Conservation (phyloP, 2,888 invertebrate genomes). For the Rhamnusium bicolor region DNA sequence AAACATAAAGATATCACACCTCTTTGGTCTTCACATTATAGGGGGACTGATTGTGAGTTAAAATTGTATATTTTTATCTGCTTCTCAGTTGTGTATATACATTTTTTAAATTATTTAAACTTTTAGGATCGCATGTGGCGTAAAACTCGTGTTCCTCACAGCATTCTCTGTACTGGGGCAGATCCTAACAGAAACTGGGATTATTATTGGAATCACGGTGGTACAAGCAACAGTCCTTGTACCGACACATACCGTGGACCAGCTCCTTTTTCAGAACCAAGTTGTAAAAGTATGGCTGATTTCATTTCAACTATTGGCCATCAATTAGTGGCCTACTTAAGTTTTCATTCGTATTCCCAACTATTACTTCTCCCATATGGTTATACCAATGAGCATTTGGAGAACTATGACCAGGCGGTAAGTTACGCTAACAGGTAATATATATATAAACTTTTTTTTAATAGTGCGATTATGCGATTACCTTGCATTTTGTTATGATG, state of each 20-base stretch:
- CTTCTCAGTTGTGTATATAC: no score
- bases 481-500: no score
- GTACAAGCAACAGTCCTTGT: constrained; percentile 74
- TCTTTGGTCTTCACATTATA: no score
- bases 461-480: no score
- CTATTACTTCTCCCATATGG: constrained; percentile 82
- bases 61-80: no score
- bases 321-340: constrained; percentile 74
- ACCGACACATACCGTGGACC: constrained; percentile 79
- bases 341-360: constrained; percentile 84
- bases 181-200: constrained; percentile 88
- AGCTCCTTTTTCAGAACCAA: constrained; percentile 81
- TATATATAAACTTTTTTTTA: no score
- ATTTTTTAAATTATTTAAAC: no score
- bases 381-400: constrained; percentile 74
- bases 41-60: no score
- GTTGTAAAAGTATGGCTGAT: constrained; percentile 74
- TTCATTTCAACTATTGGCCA: constrained; percentile 70
- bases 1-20: no score
- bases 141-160: constrained; percentile 76
- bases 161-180: constrained; percentile 76
- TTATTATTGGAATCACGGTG: constrained; percentile 78
- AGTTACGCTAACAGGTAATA: constrained; percentile 48
- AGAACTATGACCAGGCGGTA: constrained; percentile 76
- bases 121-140: constrained; percentile 79